These are phyloP conservation scores for Suncus etruscus DNA, from an alignment of 2,113 vertebrate genomes.

Conservation along the genomic window DNA sequence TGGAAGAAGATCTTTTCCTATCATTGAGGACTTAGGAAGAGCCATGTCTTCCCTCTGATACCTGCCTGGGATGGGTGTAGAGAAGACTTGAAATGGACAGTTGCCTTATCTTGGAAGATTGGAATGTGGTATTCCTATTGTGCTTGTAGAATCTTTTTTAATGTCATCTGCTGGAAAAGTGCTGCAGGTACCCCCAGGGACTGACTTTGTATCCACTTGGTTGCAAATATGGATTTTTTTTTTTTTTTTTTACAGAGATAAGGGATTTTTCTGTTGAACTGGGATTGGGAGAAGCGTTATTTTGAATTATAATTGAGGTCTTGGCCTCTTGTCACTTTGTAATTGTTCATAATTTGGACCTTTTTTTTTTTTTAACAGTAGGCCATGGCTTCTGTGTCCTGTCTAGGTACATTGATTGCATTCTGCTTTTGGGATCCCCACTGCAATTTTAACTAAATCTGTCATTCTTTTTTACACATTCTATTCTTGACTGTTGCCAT, in stretches of 20 bases:
- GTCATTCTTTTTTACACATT: slow-evolving; percentile 42
- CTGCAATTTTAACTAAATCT: slow-evolving; percentile 65
- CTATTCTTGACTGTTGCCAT: slow-evolving; percentile 66
- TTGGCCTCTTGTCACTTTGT: slow-evolving; percentile 77
- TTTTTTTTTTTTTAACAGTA: slow-evolving; percentile 82
- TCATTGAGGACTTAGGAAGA: slow-evolving; percentile 68
- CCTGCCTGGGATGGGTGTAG: slow-evolving; percentile 20
- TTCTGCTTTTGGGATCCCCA: slow-evolving; percentile 69
- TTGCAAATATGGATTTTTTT: slow-evolving; percentile 72
- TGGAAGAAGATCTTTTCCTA: slow-evolving; percentile 70
- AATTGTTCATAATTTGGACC: slow-evolving; percentile 63
- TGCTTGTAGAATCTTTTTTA: slow-evolving; percentile 65
- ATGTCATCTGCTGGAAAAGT: slow-evolving; percentile 52
- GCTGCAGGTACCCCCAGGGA: slow-evolving; percentile 61
- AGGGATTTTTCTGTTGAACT: slow-evolving; percentile 64
- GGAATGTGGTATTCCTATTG: slow-evolving; percentile 60
- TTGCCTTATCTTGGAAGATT: slow-evolving; percentile 51
- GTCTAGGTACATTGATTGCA: slow-evolving; percentile 32
- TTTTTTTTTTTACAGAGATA: slow-evolving; percentile 48
- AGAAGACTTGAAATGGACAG: slow-evolving; percentile 31
- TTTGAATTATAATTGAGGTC: slow-evolving; percentile 76
- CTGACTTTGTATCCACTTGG: slow-evolving; percentile 59
- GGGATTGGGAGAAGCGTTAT: slow-evolving; percentile 72
- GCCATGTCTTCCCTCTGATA: slow-evolving; percentile 32
- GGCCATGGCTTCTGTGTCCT: slow-evolving; percentile 65